phyloP scores from a whole-genome alignment of 2,113 vertebrate genomes.

The Gobius niger region DNA sequence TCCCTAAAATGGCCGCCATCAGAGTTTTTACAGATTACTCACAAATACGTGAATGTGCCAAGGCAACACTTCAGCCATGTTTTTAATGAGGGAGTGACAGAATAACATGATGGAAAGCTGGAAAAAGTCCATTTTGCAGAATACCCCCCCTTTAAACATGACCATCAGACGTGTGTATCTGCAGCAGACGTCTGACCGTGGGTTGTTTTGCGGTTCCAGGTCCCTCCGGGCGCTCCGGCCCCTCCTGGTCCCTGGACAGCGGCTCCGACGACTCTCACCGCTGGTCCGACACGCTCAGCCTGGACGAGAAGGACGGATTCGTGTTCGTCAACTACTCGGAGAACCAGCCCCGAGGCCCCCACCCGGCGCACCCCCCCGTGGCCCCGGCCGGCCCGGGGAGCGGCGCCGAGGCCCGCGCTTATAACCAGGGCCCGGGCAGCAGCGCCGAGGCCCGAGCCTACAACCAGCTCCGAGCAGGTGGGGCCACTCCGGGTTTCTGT shows the following conservation, averaged over 20 bases:
- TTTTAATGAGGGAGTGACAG: no score
- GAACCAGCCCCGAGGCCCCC: constrained; percentile 77
- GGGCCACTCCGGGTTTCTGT: no score
- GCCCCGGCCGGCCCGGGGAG: constrained; percentile 58
- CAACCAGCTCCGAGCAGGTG: constrained; percentile 77
- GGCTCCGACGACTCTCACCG: constrained; percentile 90
- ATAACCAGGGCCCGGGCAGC: no score
- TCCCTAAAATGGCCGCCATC: no score
- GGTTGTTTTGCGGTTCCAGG: background rate
- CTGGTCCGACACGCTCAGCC: constrained; percentile 95
- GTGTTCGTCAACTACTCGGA: constrained; percentile 98
- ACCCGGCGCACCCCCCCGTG: constrained; percentile 34
- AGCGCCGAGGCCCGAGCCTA: constrained; percentile 71
- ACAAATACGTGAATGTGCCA: no score
- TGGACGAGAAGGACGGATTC: constrained; percentile 97
- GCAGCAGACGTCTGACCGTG: background rate
- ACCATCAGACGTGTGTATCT: no score
- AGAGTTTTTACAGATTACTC: no score
- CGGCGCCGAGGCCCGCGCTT: constrained; percentile 62
- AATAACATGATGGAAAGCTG: no score
- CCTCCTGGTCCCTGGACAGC: constrained; percentile 86
- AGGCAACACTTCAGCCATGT: no score
- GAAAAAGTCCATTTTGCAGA: no score
- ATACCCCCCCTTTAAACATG: no score
- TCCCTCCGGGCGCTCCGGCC: constrained; percentile 69